Evolutionary conservation across 2,797 vertebrate species (phyloP).

Genomic region (Mycteria americana): DNA sequence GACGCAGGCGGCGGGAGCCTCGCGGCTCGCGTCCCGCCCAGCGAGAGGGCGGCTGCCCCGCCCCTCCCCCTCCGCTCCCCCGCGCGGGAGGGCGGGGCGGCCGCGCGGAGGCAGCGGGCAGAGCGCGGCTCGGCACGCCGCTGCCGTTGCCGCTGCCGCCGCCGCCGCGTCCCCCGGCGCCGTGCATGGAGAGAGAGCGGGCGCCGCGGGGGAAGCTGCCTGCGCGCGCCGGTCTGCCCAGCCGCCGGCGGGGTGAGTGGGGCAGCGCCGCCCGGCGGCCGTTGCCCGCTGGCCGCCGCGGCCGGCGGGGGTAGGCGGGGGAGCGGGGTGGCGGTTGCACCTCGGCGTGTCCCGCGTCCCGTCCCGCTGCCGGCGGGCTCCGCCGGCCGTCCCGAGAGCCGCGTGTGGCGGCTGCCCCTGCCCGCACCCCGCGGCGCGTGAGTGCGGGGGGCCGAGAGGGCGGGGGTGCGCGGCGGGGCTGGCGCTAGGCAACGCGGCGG

Average conservation of each 20-base stretch:
- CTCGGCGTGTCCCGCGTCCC: background rate
- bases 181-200: background rate
- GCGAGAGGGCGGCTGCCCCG: background rate
- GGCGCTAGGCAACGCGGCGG: background rate
- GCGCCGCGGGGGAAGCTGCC: background rate
- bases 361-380: background rate
- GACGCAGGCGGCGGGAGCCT: background rate
- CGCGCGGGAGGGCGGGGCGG: background rate
- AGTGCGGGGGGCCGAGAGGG: background rate
- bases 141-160: background rate
- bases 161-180: background rate
- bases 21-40: background rate
- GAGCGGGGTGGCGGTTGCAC: background rate
- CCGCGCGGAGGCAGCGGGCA: background rate
- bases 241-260: background rate
- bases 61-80: background rate
- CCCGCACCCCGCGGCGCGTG: background rate
- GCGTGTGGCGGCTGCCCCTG: background rate
- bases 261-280: background rate
- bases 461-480: background rate
- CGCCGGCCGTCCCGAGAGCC: background rate
- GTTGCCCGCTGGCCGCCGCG: background rate
- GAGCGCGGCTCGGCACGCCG: background rate
- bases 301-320: background rate
- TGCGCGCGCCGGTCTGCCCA: background rate